These are phyloP conservation scores for Antennarius maculatus DNA, from an alignment of 2,797 vertebrate genomes.

Conservation along the genomic window DNA sequence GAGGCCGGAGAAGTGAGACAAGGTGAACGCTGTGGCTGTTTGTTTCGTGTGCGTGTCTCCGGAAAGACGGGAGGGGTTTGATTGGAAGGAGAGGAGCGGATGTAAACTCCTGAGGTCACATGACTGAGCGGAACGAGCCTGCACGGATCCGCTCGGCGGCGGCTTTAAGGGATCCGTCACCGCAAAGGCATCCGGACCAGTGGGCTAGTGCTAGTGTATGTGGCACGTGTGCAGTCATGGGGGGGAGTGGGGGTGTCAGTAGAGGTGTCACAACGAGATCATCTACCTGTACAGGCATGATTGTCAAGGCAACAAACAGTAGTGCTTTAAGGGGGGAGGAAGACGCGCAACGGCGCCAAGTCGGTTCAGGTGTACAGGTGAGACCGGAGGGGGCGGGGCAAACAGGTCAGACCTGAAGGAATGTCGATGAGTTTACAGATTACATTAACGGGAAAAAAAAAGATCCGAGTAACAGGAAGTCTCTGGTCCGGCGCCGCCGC, in stretches of 20 bases:
- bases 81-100: background rate
- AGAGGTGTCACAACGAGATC: constrained; percentile 45
- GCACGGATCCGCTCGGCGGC: constrained; percentile 69
- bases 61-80: constrained; percentile 26
- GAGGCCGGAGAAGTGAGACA: constrained; percentile 68
- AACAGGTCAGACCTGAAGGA: constrained; percentile 52
- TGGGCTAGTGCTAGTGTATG: constrained; percentile 32
- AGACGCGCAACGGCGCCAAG: constrained; percentile 57
- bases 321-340: constrained; percentile 47
- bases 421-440: constrained; percentile 40
- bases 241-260: constrained; percentile 18
- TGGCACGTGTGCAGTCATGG: constrained; percentile 12
- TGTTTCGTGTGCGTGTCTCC: constrained; percentile 47
- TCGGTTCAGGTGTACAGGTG: constrained; percentile 62
- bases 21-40: constrained; percentile 49
- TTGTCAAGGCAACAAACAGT: constrained; percentile 75
- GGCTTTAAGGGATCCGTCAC: constrained; percentile 67
- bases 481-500: constrained; percentile 83
- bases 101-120: constrained; percentile 63
- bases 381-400: constrained; percentile 44
- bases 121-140: constrained; percentile 55
- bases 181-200: constrained; percentile 75
- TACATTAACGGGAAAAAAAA: constrained; percentile 10
- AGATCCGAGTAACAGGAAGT: constrained; percentile 31
- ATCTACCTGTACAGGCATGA: constrained; percentile 73